Conservation (phyloP, 2,797 vertebrate genomes). For the Notamacropus eugenii region DNA sequence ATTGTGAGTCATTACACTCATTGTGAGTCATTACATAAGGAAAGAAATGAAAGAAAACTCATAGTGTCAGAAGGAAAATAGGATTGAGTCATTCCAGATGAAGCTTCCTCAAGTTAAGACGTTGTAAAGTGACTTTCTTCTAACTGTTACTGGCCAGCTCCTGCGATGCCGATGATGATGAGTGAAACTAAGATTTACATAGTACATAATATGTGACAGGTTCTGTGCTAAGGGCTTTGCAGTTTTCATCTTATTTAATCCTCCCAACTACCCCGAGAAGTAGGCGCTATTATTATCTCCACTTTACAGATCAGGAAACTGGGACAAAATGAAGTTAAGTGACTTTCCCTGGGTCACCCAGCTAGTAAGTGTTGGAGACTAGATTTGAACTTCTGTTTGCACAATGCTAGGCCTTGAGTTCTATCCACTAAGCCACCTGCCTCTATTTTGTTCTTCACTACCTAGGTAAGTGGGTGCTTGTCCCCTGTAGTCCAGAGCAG, state of each 20-base stretch:
- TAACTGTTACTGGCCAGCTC: not conserved
- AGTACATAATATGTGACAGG: not conserved
- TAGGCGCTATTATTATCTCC: not conserved
- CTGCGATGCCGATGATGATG: not conserved
- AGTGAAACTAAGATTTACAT: not conserved
- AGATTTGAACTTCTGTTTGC: not conserved
- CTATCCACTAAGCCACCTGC: not conserved
- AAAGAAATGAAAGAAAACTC: not conserved
- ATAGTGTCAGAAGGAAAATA: not conserved
- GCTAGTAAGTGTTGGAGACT: not conserved
- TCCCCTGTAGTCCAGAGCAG: not conserved
- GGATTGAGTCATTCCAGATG: not conserved
- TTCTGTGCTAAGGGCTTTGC: not conserved
- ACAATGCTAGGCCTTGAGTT: not conserved
- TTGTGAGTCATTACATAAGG: not conserved
- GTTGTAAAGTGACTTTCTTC: not conserved
- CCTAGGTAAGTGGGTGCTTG: not conserved
- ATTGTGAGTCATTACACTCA: not conserved
- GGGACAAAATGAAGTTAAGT: not conserved
- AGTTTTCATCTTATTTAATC: not conserved
- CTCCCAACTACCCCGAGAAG: not conserved
- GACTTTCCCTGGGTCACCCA: not conserved
- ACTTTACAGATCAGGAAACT: not conserved
- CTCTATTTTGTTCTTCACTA: not conserved
- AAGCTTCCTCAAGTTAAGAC: not conserved